Evolutionary conservation across 2,113 vertebrate genomes (phyloP), one percentile per base, ranked within the genome.

Genomic region (Riparia riparia): DNA sequence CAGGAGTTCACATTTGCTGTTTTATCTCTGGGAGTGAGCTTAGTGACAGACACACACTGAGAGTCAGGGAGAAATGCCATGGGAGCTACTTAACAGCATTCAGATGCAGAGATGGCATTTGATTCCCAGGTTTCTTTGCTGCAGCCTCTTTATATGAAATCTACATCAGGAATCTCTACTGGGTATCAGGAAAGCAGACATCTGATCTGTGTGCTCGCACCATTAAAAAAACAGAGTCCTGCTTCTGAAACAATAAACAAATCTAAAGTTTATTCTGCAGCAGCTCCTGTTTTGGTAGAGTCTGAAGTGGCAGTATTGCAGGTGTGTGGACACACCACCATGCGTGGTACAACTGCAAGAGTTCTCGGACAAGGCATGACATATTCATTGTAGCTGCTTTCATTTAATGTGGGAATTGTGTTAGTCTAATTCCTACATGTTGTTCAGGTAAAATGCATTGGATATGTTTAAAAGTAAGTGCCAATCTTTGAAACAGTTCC

Each of bases 91-190:
- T 94, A 96, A 70, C 84, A 51, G 96, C 93, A 96, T 97, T 96
- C 95, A 97, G 96, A 98, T 97, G 93, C 92, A 80, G 97, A 95
- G 94, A 92, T 98, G 97, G 97, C 97, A 98, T 98, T 98, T 97
- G 95, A 97, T 96, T 97, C 76, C 80, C 60, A 94, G 90, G 78
- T 71, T 93, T 76, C 95, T 86, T 77, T 77, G 76, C 94, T 88
- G 91, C 89, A 70, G 97, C 85, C 0, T 45, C 92, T 92, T 92
- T 93, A 91, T 93, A 96, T 97, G 90, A 82, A 96, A 97, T 93
- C 94, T 95, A 97, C 97, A 97, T 96, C 95, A 54, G 86, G 81
- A 90, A 87, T 82, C 74, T 94, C 88, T 87, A 41, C 28, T 58
- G 89, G 84, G 90, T 89, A 82, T 47, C 56, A 90, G 89, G 77